phyloP scores from a whole-genome alignment of 2,797 vertebrate species.

The Phataginus tricuspis region DNA sequence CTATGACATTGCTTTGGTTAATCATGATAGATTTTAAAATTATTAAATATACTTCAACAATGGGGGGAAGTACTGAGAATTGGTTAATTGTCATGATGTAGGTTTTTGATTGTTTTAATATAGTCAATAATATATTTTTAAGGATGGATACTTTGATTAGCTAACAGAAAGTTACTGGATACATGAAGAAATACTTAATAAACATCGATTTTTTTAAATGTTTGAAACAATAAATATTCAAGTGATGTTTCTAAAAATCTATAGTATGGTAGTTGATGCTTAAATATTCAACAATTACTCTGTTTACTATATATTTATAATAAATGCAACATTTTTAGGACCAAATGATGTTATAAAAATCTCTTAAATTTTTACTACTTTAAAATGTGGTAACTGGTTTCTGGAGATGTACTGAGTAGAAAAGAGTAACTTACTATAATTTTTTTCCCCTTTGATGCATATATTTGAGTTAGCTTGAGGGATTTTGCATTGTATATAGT shows the following conservation, averaged over 20 bases:
- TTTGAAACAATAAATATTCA: conserved; percentile 52
- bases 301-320: conserved; percentile 5
- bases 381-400: conserved; percentile 3
- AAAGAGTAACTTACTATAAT: neutral
- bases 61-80: neutral
- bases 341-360: neutral
- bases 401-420: conserved; percentile 6
- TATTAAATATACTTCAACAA: neutral
- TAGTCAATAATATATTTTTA: conserved; percentile 27
- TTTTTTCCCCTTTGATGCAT: neutral
- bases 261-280: neutral
- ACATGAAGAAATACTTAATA: conserved; percentile 18
- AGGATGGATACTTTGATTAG: conserved; percentile 28
- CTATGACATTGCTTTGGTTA: neutral
- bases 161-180: neutral
- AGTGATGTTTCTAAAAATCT: conserved; percentile 35
- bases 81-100: neutral
- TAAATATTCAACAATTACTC: conserved; percentile 10
- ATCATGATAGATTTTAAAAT: conserved; percentile 23
- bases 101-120: conserved; percentile 12
- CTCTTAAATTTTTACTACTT: neutral
- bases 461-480: conserved; percentile 22
- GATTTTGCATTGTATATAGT: conserved; percentile 8
- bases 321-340: conserved; percentile 26
- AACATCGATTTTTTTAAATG: neutral